Evolutionary conservation across 1,140 invertebrate genomes (phyloP).

Genomic region (silkworm (Bombyx mori)): ASM3026992v2 NC_085115.1:13357501-13358000

Average conservation of each 20-base stretch:
- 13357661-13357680: constrained; percentile 7
- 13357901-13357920: constrained; percentile 48
- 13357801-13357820: constrained; percentile 64
- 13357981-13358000: background rate
- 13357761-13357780: constrained; percentile 38
- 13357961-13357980: constrained; percentile 3
- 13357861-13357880: constrained; percentile 68
- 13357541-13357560: background rate
- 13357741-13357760: constrained; percentile 61
- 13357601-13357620: background rate
- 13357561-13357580: no score
- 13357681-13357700: constrained; percentile 19
- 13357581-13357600: no score
- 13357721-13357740: constrained; percentile 28
- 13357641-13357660: background rate
- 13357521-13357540: constrained; percentile 46
- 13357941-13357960: constrained; percentile 28
- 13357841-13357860: constrained; percentile 56
- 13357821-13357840: constrained; percentile 60
- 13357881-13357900: constrained; percentile 39
- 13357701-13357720: constrained; percentile 23
- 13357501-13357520: constrained; percentile 48
- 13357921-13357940: constrained; percentile 48
- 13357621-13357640: background rate
- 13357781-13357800: constrained; percentile 35